phyloP scores from a whole-genome alignment of 2,888 invertebrate species.

The Lithodes maja region DNA sequence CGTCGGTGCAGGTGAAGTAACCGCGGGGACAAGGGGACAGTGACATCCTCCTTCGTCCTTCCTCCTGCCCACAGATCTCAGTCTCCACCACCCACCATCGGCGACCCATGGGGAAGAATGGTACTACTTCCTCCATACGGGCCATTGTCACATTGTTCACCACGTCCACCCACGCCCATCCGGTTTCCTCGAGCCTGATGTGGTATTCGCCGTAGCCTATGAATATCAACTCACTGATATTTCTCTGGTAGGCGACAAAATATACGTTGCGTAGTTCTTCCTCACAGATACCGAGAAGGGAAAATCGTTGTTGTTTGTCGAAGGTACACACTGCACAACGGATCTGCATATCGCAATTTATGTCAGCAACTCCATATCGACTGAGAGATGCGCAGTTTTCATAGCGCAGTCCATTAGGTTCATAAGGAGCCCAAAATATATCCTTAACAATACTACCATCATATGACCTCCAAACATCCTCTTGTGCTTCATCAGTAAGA shows the following conservation, averaged over 20 bases:
- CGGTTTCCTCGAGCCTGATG: slow-evolving; percentile 39
- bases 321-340: slow-evolving; percentile 66
- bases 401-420: slow-evolving; percentile 68
- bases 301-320: slow-evolving; percentile 49
- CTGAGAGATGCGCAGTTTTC: slow-evolving; percentile 66
- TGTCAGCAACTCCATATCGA: slow-evolving; percentile 55
- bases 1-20: slow-evolving; percentile 67
- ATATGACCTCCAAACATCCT: slow-evolving; percentile 52
- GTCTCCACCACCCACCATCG: slow-evolving; percentile 53
- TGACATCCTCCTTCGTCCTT: slow-evolving; percentile 41
- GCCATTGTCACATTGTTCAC: slow-evolving; percentile 50
- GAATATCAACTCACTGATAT: slow-evolving; percentile 50
- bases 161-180: slow-evolving; percentile 63
- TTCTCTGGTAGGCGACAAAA: slow-evolving; percentile 65
- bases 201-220: slow-evolving; percentile 67
- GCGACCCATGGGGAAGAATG: slow-evolving; percentile 67
- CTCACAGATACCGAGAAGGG: slow-evolving; percentile 66
- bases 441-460: slow-evolving; percentile 27
- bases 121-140: slow-evolving; percentile 47
- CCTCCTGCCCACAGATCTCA: slow-evolving; percentile 59
- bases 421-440: slow-evolving; percentile 58
- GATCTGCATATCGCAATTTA: slow-evolving; percentile 56
- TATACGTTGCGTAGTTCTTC: slow-evolving; percentile 64
- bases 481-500: slow-evolving; percentile 42
- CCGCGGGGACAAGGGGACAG: slow-evolving; percentile 60